Evolutionary conservation across 2,888 invertebrate species (phyloP).

Genomic region (Cacoxenus indagator): DNA sequence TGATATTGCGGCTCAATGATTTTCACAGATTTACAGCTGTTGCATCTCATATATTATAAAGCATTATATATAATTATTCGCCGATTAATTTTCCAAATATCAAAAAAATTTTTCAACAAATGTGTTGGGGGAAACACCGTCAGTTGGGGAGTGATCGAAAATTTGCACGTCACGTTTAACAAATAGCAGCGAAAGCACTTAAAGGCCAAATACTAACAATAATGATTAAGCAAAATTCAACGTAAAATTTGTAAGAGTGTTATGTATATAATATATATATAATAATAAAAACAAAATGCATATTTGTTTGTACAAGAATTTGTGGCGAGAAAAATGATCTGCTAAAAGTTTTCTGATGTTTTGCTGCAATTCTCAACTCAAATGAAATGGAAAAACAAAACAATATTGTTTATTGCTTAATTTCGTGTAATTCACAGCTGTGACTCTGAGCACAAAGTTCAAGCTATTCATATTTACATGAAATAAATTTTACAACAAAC

Average conservation of each 20-base stretch:
- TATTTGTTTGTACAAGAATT: too few relatives aligned
- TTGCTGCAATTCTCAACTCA: not conserved
- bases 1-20: too few relatives aligned
- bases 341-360: too few relatives aligned
- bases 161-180: not conserved
- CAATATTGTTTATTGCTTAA: not conserved
- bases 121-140: not conserved
- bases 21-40: too few relatives aligned
- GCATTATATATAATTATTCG: too few relatives aligned
- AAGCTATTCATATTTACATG: not conserved
- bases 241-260: not conserved
- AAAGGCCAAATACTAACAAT: not conserved
- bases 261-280: too few relatives aligned
- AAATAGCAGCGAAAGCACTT: not conserved
- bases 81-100: not conserved
- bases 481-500: not conserved
- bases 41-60: too few relatives aligned
- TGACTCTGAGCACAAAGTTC: not conserved
- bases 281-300: too few relatives aligned
- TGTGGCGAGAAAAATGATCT: too few relatives aligned
- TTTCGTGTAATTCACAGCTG: not conserved
- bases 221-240: not conserved
- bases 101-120: not conserved
- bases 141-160: not conserved
- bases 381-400: not conserved